Evolutionary conservation across 2,797 vertebrate species (phyloP).

Genomic region (Hemibagrus guttatus): DNA sequence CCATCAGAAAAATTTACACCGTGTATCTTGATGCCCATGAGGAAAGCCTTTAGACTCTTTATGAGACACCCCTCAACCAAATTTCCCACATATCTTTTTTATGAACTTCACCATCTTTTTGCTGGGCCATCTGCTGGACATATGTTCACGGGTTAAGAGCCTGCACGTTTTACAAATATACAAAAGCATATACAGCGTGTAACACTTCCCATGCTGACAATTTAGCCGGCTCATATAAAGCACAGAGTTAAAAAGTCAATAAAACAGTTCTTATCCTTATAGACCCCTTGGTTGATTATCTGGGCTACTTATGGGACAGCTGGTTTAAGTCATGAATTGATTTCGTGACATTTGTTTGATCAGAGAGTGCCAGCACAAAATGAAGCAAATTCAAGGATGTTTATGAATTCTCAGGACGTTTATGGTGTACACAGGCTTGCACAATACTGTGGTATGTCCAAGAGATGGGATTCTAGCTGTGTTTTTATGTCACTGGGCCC

Average conservation of each 20-base stretch:
- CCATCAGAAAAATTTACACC: slow-evolving; percentile 42
- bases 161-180: slow-evolving; percentile 11
- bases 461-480: slow-evolving; percentile 3
- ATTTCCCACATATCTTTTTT: slow-evolving; percentile 20
- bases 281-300: slow-evolving; percentile 5
- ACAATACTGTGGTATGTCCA: not conserved
- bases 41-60: slow-evolving; percentile 39
- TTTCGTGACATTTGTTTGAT: slow-evolving; percentile 32
- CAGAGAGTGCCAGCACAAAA: not conserved
- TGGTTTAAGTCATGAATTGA: slow-evolving; percentile 3
- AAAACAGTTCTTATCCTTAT: not conserved
- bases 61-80: slow-evolving; percentile 14
- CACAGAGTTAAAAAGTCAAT: slow-evolving; percentile 18
- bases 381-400: slow-evolving; percentile 16
- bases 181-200: slow-evolving; percentile 11
- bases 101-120: slow-evolving; percentile 34
- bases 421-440: not conserved
- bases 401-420: not conserved
- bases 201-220: slow-evolving; percentile 8
- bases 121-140: slow-evolving; percentile 48
- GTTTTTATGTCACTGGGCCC: not conserved
- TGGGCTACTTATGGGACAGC: not conserved
- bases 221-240: slow-evolving; percentile 24
- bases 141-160: slow-evolving; percentile 40
- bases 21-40: slow-evolving; percentile 36